A percentile compares a stretch with the other conserved stretches of the same genome.
These are phyloP conservation scores for Leptinotarsa peninsularis DNA, from an alignment of 2,888 invertebrate species.

Conservation along the genomic window DNA sequence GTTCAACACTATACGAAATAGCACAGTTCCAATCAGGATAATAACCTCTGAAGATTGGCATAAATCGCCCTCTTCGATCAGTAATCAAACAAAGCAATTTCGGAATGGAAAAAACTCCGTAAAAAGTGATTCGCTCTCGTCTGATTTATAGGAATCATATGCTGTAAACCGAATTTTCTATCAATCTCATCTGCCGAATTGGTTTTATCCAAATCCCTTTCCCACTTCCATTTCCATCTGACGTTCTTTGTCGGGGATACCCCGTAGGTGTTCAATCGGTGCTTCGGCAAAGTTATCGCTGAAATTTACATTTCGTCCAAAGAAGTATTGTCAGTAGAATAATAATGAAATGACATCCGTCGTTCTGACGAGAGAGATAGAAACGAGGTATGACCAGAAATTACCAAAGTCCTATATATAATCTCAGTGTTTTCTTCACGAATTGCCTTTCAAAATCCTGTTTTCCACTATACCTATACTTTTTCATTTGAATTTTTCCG, in stretches of 20 bases:
- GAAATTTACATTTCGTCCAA: constrained; percentile 44
- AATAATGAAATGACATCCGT: constrained; percentile 40
- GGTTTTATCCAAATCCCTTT: not conserved
- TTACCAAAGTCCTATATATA: too few species aligned
- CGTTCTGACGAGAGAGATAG: constrained; percentile 31
- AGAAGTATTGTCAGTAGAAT: constrained; percentile 40
- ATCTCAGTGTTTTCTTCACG: too few species aligned
- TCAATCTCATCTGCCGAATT: not conserved
- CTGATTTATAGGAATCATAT: constrained; percentile 4
- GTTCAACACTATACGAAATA: too few species aligned
- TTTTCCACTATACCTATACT: too few species aligned
- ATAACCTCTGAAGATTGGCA: not conserved
- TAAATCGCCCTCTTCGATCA: not conserved
- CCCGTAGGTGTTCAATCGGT: not conserved
- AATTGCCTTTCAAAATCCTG: too few species aligned
- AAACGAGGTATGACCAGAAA: too few species aligned
- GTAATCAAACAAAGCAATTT: not conserved
- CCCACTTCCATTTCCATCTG: not conserved
- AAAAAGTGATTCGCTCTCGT: not conserved
- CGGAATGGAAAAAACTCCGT: not conserved
- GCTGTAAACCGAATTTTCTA: constrained; percentile 5
- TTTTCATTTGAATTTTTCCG: too few species aligned
- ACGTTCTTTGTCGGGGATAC: not conserved
- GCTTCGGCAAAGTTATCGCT: constrained; percentile 23
- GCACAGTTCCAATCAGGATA: not conserved